Percentiles rank a stretch among this genome's conserved stretches.
These are phyloP conservation scores for Gadus chalcogrammus DNA, from an alignment of 2,113 vertebrate species.

Conservation along the genomic window DNA sequence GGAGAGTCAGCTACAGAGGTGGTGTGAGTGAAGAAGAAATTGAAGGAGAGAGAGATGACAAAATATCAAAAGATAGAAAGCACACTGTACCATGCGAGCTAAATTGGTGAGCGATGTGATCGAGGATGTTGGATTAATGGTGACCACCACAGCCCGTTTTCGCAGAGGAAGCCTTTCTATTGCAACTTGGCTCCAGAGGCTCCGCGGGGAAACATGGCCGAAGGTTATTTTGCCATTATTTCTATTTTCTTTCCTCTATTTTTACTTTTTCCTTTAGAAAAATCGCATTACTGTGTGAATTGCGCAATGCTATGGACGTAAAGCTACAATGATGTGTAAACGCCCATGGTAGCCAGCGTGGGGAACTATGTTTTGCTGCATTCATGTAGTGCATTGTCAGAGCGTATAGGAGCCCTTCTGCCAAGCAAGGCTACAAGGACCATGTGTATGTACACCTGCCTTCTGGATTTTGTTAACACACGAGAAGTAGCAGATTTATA, in stretches of 20 bases:
- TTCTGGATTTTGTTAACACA: constrained; percentile 59
- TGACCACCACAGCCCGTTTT: constrained; percentile 82
- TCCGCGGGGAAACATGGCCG: constrained; percentile 99
- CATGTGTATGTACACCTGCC: constrained; percentile 85
- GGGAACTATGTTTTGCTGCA: constrained; percentile 75
- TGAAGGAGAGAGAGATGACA: constrained; percentile 81
- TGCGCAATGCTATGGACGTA: constrained; percentile 78
- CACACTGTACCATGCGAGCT: constrained; percentile 97
- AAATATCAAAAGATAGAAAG: constrained; percentile 86
- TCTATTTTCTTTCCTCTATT: constrained; percentile 65
- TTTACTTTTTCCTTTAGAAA: constrained; percentile 3
- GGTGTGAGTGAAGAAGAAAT: constrained; percentile 75
- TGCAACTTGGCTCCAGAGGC: constrained; percentile 90
- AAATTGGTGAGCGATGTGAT: constrained; percentile 87
- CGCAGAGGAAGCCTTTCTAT: constrained; percentile 92
- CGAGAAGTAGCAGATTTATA: constrained; percentile 49
- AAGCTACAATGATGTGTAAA: constrained; percentile 75
- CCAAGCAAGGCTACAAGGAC: constrained; percentile 59
- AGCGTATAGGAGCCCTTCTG: constrained; percentile 46
- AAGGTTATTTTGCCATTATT: constrained; percentile 87
- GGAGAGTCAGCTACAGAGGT: constrained; percentile 67
- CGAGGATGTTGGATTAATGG: constrained; percentile 94
- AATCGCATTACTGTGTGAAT: constrained; percentile 66
- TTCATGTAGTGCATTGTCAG: constrained; percentile 66
- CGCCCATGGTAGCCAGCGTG: constrained; percentile 42